phyloP scores from a whole-genome alignment of 2,888 invertebrate genomes.

The Tipula lateralis region DNA sequence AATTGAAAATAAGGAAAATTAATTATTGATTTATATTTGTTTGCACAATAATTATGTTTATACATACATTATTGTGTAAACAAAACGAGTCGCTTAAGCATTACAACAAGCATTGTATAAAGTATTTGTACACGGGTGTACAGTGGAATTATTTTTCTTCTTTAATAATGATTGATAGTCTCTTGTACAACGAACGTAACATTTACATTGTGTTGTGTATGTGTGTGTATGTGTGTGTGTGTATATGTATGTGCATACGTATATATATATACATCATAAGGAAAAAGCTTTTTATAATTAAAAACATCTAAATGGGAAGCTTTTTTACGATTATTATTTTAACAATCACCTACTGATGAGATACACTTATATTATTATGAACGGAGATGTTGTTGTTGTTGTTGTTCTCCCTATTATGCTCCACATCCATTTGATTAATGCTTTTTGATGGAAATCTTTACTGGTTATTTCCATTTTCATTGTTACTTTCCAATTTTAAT shows the following conservation, averaged over 20 bases:
- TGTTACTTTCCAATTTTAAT: slow-evolving; percentile 19
- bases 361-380: not conserved
- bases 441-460: slow-evolving; percentile 4
- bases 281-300: slow-evolving; percentile 15
- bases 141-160: not conserved
- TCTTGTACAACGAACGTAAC: not conserved
- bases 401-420: not conserved
- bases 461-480: slow-evolving; percentile 24
- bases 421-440: slow-evolving; percentile 1
- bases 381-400: not conserved
- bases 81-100: not conserved
- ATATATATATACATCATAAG: not conserved
- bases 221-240: not conserved
- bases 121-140: not conserved
- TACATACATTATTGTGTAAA: slow-evolving; percentile 11
- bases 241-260: not conserved
- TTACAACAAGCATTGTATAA: not conserved
- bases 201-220: too few relatives aligned
- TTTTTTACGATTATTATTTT: slow-evolving; percentile 14
- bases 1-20: not conserved
- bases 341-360: slow-evolving; percentile 24
- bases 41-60: not conserved
- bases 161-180: not conserved
- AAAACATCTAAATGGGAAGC: not conserved
- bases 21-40: not conserved